Conservation (phyloP, 2,888 invertebrate genomes). For the Julus scanicus region DNA sequence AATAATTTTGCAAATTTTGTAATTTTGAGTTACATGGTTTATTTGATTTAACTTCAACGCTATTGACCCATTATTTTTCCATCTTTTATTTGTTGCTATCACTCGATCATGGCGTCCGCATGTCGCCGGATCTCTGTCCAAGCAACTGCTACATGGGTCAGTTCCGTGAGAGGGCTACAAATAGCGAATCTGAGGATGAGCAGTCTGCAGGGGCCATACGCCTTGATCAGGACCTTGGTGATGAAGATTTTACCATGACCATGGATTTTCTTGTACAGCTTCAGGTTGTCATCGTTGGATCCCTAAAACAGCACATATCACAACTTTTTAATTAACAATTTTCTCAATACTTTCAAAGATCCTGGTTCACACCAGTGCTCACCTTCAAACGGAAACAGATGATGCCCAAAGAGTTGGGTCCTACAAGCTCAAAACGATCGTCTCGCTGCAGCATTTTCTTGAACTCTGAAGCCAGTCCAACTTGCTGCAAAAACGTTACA, state of each 20-base stretch:
- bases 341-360: too few relatives aligned
- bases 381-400: constrained; percentile 89
- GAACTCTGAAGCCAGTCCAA: constrained; percentile 79
- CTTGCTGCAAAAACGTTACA: constrained; percentile 64
- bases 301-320: constrained; percentile 68
- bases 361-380: constrained; percentile 56
- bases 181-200: constrained; percentile 91
- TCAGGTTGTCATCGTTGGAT: constrained; percentile 83
- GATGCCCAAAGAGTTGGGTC: constrained; percentile 87
- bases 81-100: too few relatives aligned
- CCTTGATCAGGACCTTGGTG: constrained; percentile 90
- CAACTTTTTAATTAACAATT: background rate
- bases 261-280: constrained; percentile 84
- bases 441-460: constrained; percentile 77
- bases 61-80: too few relatives aligned
- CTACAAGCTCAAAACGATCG: constrained; percentile 81
- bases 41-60: too few relatives aligned
- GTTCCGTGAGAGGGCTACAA: constrained; percentile 85
- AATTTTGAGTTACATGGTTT: too few relatives aligned
- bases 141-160: constrained; percentile 82
- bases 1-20: too few relatives aligned
- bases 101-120: constrained; percentile 69
- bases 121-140: constrained; percentile 86
- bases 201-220: constrained; percentile 64
- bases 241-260: constrained; percentile 89